phyloP scores from a whole-genome alignment of 2,113 vertebrate species.

The Osmerus eperlanus region DNA sequence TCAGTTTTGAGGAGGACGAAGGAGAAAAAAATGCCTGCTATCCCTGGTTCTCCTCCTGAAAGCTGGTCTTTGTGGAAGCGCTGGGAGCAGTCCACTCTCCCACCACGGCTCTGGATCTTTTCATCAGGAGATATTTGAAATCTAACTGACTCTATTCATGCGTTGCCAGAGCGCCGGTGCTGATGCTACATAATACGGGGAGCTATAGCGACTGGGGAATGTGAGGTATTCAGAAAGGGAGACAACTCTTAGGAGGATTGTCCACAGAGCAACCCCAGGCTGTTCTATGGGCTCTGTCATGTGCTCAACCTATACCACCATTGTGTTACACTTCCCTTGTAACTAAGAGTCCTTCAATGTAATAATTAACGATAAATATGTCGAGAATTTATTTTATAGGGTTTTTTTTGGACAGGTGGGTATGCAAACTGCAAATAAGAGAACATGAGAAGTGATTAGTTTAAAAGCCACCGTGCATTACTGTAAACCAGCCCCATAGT shows the following conservation, averaged over 20 bases:
- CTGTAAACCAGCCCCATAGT: too few species aligned
- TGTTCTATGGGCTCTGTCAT: not conserved
- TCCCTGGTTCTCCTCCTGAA: conserved; percentile 61
- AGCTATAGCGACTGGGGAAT: conserved; percentile 58
- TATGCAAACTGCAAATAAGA: too few species aligned
- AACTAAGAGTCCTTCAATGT: too few species aligned
- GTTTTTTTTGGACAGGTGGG: too few species aligned
- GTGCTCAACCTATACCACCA: too few species aligned
- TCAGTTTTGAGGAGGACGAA: conserved; percentile 54
- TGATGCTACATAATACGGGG: conserved; percentile 66
- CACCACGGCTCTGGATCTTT: conserved; percentile 66
- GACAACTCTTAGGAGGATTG: conserved; percentile 43
- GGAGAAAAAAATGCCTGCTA: conserved; percentile 44
- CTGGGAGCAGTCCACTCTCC: conserved; percentile 67
- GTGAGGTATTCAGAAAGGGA: conserved; percentile 60
- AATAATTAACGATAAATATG: too few species aligned
- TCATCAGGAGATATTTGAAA: conserved; percentile 76
- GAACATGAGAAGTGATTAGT: too few species aligned
- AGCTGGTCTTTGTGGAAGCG: conserved; percentile 70
- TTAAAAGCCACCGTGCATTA: too few species aligned
- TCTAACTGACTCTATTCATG: conserved; percentile 78
- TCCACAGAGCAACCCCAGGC: conserved; percentile 12
- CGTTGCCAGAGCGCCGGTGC: conserved; percentile 66
- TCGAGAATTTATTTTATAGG: too few species aligned
- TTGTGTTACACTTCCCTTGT: too few species aligned